Conservation (phyloP, 1,140 invertebrate species). For the Globodera ellingtonae region DNA sequence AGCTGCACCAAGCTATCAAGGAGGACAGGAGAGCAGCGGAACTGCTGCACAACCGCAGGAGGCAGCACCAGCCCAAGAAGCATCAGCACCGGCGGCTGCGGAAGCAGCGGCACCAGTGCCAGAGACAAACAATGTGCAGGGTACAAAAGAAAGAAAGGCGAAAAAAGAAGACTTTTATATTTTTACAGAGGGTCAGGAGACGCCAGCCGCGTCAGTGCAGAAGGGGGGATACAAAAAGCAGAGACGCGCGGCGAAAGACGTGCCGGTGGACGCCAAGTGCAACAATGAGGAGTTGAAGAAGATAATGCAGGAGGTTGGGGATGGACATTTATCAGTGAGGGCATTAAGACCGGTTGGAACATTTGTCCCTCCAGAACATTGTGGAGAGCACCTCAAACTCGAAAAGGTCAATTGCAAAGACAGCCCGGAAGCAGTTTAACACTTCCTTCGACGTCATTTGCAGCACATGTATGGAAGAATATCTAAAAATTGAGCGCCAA, state of each 20-base stretch:
- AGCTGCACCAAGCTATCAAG: slow-evolving; percentile 20
- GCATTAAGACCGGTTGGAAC: slow-evolving; percentile 2
- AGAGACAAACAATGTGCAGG: slow-evolving; percentile 10
- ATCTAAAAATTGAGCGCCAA: neutral
- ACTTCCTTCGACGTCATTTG: slow-evolving; percentile 53
- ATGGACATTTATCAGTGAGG: neutral
- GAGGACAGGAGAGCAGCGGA: slow-evolving; percentile 13
- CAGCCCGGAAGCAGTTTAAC: slow-evolving; percentile 54
- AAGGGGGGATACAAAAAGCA: slow-evolving; percentile 37
- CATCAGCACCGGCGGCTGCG: slow-evolving; percentile 6
- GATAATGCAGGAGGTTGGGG: slow-evolving; percentile 43
- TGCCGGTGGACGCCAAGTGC: slow-evolving; percentile 47
- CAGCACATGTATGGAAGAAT: slow-evolving; percentile 35
- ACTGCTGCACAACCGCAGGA: neutral
- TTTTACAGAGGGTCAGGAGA: neutral
- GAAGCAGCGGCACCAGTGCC: slow-evolving; percentile 31
- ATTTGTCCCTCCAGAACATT: slow-evolving; percentile 46
- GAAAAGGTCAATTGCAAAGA: slow-evolving; percentile 46
- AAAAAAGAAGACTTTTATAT: slow-evolving; percentile 20
- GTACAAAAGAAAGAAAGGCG: slow-evolving; percentile 3
- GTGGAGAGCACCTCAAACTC: slow-evolving; percentile 46
- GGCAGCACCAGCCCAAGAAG: neutral
- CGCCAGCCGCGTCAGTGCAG: slow-evolving; percentile 17
- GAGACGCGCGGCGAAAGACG: slow-evolving; percentile 47
- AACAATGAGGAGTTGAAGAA: slow-evolving; percentile 51